Evolutionary conservation across 2,888 invertebrate genomes (phyloP).

Genomic region (Lithophane semibrunnea): DNA sequence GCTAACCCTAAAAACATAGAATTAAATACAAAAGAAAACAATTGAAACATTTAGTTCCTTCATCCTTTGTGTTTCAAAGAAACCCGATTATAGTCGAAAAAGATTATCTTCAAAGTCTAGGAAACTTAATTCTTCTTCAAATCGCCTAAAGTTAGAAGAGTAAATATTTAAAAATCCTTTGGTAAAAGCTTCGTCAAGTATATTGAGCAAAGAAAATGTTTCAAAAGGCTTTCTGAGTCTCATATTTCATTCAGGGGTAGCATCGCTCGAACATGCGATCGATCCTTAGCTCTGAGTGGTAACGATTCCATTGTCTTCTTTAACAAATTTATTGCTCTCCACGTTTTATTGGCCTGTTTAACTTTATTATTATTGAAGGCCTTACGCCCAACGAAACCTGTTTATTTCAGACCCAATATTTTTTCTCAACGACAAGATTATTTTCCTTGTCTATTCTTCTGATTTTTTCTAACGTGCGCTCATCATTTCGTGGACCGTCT

Average conservation of each 20-base stretch:
- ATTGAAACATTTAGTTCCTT: no score
- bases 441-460: neutral
- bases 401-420: slow-evolving; percentile 18
- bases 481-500: neutral
- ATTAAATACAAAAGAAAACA: neutral
- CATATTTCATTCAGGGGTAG: slow-evolving; percentile 65
- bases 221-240: slow-evolving; percentile 64
- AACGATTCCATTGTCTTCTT: slow-evolving; percentile 50
- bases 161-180: slow-evolving; percentile 18
- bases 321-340: slow-evolving; percentile 50
- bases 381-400: slow-evolving; percentile 27
- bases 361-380: slow-evolving; percentile 47
- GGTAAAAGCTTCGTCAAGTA: slow-evolving; percentile 34
- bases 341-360: slow-evolving; percentile 53
- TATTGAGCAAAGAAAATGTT: slow-evolving; percentile 56
- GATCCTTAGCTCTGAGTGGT: slow-evolving; percentile 50
- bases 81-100: slow-evolving; percentile 7
- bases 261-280: slow-evolving; percentile 45
- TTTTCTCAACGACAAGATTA: neutral
- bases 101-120: slow-evolving; percentile 1
- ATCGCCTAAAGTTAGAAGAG: neutral
- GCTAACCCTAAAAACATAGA: neutral
- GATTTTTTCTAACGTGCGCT: neutral
- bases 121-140: slow-evolving; percentile 19
- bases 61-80: neutral